Conservation (phyloP, 2,888 invertebrate genomes). For the Ennomos quercinarius region DNA sequence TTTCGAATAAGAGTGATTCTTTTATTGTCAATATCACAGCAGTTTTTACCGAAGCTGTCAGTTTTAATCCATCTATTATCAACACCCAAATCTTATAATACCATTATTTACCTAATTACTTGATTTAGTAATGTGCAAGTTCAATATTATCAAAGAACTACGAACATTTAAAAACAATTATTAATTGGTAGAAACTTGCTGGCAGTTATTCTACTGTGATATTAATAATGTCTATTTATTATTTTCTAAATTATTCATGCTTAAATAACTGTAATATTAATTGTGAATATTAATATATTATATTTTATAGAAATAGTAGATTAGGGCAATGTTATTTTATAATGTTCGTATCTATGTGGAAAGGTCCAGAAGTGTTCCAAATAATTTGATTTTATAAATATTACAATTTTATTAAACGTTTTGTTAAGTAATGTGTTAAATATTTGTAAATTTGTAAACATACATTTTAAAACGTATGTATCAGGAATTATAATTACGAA, state of each 20-base stretch:
- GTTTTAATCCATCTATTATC: conserved; percentile 45
- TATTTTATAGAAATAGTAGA: conserved; percentile 73
- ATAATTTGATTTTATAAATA: conserved; percentile 70
- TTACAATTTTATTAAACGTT: conserved; percentile 67
- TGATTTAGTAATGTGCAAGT: too few species aligned
- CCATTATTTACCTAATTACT: background rate
- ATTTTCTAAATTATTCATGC: conserved; percentile 78
- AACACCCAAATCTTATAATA: conserved; percentile 2
- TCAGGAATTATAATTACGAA: conserved; percentile 44
- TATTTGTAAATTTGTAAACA: conserved; percentile 47
- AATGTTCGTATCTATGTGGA: conserved; percentile 59
- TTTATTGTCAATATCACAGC: conserved; percentile 81
- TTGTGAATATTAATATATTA: conserved; percentile 51
- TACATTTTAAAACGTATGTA: conserved; percentile 44
- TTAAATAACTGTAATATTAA: conserved; percentile 46
- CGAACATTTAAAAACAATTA: conserved; percentile 10
- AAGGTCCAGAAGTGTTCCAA: conserved; percentile 82
- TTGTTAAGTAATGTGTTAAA: conserved; percentile 54
- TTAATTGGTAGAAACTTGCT: conserved; percentile 56
- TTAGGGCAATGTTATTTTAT: conserved; percentile 72
- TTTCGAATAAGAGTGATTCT: conserved; percentile 53
- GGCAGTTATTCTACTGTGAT: conserved; percentile 84
- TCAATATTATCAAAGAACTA: too few species aligned
- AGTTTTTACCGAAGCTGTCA: conserved; percentile 75
- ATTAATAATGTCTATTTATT: conserved; percentile 82